Base-by-base conservation (phyloP, 2,113 vertebrate species). In the Sisor rabdophorus region DNA sequence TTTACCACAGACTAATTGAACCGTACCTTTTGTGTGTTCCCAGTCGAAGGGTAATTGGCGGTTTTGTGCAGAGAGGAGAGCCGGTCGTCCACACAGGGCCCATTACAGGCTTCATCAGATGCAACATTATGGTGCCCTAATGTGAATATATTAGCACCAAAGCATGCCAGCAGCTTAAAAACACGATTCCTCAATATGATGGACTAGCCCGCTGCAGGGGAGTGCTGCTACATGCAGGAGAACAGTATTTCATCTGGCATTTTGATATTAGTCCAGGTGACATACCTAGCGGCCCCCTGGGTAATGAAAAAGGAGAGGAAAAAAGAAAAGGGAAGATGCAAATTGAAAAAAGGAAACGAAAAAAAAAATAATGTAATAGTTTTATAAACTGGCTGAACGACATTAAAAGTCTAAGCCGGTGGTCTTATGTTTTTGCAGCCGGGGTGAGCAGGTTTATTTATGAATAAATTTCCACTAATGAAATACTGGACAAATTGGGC, bases 1-100 rank as follows among this genome's bases (percentile, higher is more conserved):
- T 89, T 89, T 87, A 68, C 61, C 79, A 73, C 82, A 54, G 64
- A 68, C 77, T 90, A 88, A 91, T 88, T 87, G 87, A 86, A 85
- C 85, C 76, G 87, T 88, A 87, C 86, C 86, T 89, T 87, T 82
- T 80, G 79, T 84, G 81, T 78, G 82, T 87, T 86, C 84, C 82
- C 71, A 77, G 83, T 77, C 60, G 30, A 64, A 79, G 76, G 79
- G 81, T 87, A 89, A 87, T 87, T 85, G 83, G 76, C 68, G 72
- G 72, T 77, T 74, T 78, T 73, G 32, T 59, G 56, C 61, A 67
- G 77, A 76, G 56, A 58, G 50, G 71, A 28, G 75, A 65, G 64
- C 36, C 48, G 50, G 36, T 56, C 48, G 47, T 82, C 73, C 77
- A 67, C 81, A 60, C 61, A 79, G 77, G 77, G 61, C 70, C 68